phyloP scores from a whole-genome alignment of 23 tunicate genomes.

The Pegea sp. region DNA sequence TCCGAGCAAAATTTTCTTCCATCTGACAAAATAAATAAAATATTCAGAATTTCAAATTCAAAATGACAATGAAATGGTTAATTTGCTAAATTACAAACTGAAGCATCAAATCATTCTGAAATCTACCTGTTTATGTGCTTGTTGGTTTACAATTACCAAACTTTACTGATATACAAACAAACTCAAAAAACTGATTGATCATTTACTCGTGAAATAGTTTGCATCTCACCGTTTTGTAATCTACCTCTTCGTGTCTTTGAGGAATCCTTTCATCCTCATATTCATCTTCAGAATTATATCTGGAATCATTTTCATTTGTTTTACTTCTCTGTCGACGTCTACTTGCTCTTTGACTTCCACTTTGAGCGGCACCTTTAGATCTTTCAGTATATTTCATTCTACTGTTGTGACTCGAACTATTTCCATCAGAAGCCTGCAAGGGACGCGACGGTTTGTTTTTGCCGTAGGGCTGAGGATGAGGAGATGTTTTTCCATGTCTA shows the following conservation, averaged over 20 bases:
- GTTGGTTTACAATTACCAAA: too few species aligned
- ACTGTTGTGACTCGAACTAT: slow-evolving; percentile 11
- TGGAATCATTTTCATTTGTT: slow-evolving; percentile 23
- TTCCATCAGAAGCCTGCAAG: slow-evolving; percentile 3
- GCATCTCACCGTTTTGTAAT: slow-evolving; percentile 34
- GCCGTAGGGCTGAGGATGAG: slow-evolving; percentile 28
- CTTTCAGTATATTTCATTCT: slow-evolving; percentile 17
- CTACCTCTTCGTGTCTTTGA: slow-evolving; percentile 30
- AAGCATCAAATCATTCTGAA: too few species aligned
- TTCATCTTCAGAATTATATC: slow-evolving; percentile 83
- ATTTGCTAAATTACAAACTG: too few species aligned
- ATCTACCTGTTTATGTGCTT: too few species aligned
- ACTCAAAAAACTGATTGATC: too few species aligned
- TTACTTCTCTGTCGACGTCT: slow-evolving; percentile 19
- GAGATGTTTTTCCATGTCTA: slow-evolving; percentile 36
- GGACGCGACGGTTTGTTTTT: slow-evolving; percentile 17
- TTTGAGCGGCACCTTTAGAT: background rate
- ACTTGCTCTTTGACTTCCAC: slow-evolving; percentile 2
- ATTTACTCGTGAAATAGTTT: too few species aligned
- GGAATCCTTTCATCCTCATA: slow-evolving; percentile 36
- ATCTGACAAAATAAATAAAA: too few species aligned
- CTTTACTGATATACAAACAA: too few species aligned
- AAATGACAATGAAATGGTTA: too few species aligned
- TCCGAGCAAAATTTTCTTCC: too few species aligned
- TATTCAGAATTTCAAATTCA: too few species aligned